Evolutionary conservation across 2,797 vertebrate species (phyloP), one percentile per base, ranked within the genome.

Genomic region (Percopsis omiscomaycus): DNA sequence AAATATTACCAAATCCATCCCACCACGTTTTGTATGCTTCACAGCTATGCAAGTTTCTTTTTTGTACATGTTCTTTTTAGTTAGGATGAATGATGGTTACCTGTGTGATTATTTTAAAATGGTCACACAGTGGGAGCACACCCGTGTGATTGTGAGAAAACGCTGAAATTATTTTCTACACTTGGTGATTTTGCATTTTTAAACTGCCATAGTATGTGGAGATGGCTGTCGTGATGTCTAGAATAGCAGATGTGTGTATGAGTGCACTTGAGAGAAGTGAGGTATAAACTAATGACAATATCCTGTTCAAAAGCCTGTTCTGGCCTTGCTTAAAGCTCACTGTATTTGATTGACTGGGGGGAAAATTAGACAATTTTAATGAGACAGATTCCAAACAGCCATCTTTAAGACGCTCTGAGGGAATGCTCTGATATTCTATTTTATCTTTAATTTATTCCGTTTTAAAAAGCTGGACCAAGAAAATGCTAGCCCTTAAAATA

Each of bases 31-130:
- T 88, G 53, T 86, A 82, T 9, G 67, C 80, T 80, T 86, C 79
- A 82, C 76, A 81, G 82, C 89, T 91, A 91, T 92, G 89, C 90
- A 91, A 91, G 56, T 76, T 74, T 73, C 32, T 64, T 30, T 16
- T 52, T 37, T 61, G 63, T 51, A 14, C 28, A 80, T 59, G 70
- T 76, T 75, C 55, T 75, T 84, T 75, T 55, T 71, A 56, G 61
- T 29, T 5, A 11, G 73, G 47, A 71, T 56, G 79, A 78, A 73
- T 70, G 74, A 55, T 61, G 69, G 56, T 62, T 47, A 32, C 46
- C 46, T 69, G 62, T 59, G 58, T 4, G 49, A 61, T 44, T 50
- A 69, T 73, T 50, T 79, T 59, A 73, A 71, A 64, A 78, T 61
- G 62, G 64, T 62, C 57, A 58, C 64, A 58, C 60, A 61, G 53